Evolutionary conservation across 2,888 invertebrate genomes (phyloP).

Genomic region (Exephanes ischioxanthus): DNA sequence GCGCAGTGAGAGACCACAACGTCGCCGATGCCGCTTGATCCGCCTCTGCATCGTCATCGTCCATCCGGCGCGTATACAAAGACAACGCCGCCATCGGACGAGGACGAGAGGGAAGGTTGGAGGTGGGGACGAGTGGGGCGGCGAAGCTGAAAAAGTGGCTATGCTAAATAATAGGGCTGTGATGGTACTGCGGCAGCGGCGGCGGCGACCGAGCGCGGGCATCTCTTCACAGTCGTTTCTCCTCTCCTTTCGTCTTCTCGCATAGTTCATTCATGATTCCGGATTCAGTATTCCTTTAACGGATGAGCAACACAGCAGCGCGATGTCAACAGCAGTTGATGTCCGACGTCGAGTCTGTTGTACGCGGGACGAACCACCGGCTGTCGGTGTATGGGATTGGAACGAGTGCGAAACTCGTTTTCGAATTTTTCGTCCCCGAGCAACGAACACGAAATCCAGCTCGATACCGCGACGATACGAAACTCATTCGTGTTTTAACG

Average conservation of each 20-base stretch:
- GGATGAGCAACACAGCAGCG: slow-evolving; percentile 64
- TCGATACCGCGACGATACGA: neutral
- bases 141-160: slow-evolving; percentile 82
- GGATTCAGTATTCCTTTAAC: slow-evolving; percentile 76
- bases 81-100: slow-evolving; percentile 82
- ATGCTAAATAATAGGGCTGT: slow-evolving; percentile 84
- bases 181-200: slow-evolving; percentile 51
- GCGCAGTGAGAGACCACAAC: slow-evolving; percentile 53
- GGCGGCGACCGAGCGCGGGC: slow-evolving; percentile 71
- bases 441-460: neutral
- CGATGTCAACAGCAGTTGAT: slow-evolving; percentile 14
- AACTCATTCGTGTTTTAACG: neutral
- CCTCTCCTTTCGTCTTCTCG: slow-evolving; percentile 73
- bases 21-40: slow-evolving; percentile 65
- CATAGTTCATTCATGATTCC: slow-evolving; percentile 81
- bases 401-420: slow-evolving; percentile 13
- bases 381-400: slow-evolving; percentile 32
- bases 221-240: slow-evolving; percentile 65
- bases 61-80: slow-evolving; percentile 81
- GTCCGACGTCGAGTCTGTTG: slow-evolving; percentile 41
- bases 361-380: slow-evolving; percentile 35
- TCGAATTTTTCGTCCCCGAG: slow-evolving; percentile 24
- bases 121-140: slow-evolving; percentile 74
- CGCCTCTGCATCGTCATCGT: slow-evolving; percentile 82
- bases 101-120: slow-evolving; percentile 70